Conservation (phyloP, 2,113 vertebrate genomes). For the Phyllopteryx taeniolatus region DNA sequence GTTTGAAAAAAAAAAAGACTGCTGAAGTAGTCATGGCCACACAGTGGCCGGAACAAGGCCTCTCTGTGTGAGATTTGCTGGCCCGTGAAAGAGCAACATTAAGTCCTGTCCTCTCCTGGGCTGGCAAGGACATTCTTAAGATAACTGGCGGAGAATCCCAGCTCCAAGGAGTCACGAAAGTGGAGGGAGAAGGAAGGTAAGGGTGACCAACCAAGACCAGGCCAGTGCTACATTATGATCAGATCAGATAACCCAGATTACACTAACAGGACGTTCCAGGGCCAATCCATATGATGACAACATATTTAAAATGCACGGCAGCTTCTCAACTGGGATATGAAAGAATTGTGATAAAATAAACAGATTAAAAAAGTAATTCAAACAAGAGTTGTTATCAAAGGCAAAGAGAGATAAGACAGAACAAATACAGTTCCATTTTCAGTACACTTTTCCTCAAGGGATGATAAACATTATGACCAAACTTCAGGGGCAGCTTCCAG, state of each 20-base stretch:
- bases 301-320: background rate
- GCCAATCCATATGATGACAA: background rate
- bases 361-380: slow-evolving; percentile 2
- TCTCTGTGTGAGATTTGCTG: slow-evolving; percentile 41
- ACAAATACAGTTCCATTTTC: slow-evolving; percentile 3
- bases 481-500: slow-evolving; percentile 13
- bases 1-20: slow-evolving; percentile 17
- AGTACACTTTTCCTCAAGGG: background rate
- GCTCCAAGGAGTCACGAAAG: slow-evolving; percentile 48
- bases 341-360: slow-evolving; percentile 8
- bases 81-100: slow-evolving; percentile 54
- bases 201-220: slow-evolving; percentile 7
- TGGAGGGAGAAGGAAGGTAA: slow-evolving; percentile 19
- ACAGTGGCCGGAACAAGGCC: slow-evolving; percentile 48
- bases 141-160: slow-evolving; percentile 59
- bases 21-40: slow-evolving; percentile 26
- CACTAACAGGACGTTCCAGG: background rate
- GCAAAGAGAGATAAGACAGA: slow-evolving; percentile 8
- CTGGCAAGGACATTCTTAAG: slow-evolving; percentile 65
- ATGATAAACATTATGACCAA: slow-evolving; percentile 11
- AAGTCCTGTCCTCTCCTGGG: slow-evolving; percentile 46
- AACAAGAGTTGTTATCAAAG: slow-evolving; percentile 12
- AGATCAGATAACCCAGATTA: background rate
- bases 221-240: background rate
- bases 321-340: background rate